Evolutionary conservation across 2,113 vertebrate genomes (phyloP).

Genomic region (Boleophthalmus pectinirostris): DNA sequence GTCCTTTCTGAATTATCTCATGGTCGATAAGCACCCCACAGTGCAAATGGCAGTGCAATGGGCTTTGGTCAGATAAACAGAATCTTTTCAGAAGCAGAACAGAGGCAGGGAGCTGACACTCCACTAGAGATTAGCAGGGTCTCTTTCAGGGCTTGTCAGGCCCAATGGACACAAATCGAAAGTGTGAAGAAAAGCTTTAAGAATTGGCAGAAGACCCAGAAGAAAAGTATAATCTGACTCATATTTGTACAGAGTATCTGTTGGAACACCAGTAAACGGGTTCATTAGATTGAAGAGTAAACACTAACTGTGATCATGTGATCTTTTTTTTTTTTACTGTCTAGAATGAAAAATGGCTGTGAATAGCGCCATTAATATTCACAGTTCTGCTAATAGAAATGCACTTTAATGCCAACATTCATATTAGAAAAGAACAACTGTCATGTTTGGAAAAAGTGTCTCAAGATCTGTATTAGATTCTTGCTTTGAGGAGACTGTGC

Average conservation of each 20-base stretch:
- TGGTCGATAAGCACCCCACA: conserved; percentile 67
- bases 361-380: too few species aligned
- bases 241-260: conserved; percentile 2
- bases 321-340: too few species aligned
- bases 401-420: too few species aligned
- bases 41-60: conserved; percentile 56
- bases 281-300: neutral
- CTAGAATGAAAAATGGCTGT: too few species aligned
- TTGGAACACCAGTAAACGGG: neutral
- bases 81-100: conserved; percentile 63
- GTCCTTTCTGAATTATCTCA: conserved; percentile 70
- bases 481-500: too few species aligned
- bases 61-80: conserved; percentile 73
- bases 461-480: too few species aligned
- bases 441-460: too few species aligned
- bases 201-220: conserved; percentile 15
- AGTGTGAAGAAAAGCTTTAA: conserved; percentile 35
- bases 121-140: conserved; percentile 59
- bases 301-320: too few species aligned
- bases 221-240: conserved; percentile 20
- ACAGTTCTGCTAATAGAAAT: too few species aligned
- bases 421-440: too few species aligned
- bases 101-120: conserved; percentile 64
- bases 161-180: conserved; percentile 53
- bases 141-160: conserved; percentile 63